phyloP scores from a whole-genome alignment of 2,797 vertebrate genomes.

The Corythornis leucogaster region DNA sequence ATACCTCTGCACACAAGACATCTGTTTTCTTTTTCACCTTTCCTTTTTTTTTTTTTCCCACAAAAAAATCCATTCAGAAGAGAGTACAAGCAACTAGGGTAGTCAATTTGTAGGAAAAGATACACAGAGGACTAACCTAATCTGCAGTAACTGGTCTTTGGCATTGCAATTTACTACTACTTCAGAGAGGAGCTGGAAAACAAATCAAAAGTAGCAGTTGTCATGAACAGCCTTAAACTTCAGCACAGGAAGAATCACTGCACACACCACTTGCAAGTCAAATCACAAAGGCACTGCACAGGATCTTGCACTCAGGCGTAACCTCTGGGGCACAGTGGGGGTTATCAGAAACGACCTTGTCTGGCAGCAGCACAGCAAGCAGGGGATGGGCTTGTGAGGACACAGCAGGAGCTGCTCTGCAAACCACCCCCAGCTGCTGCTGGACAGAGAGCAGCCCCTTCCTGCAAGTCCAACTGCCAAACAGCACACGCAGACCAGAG shows the following conservation, averaged over 20 bases:
- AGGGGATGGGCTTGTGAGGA: background rate
- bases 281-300: background rate
- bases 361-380: background rate
- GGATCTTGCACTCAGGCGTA: background rate
- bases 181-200: background rate
- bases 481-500: background rate
- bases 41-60: background rate
- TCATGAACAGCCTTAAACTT: background rate
- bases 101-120: background rate
- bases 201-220: background rate
- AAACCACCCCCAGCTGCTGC: background rate
- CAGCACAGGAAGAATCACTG: background rate
- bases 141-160: background rate
- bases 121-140: background rate
- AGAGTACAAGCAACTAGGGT: background rate
- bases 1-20: background rate
- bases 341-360: background rate
- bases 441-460: background rate
- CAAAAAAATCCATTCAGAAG: background rate
- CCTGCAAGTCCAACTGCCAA: background rate
- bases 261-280: background rate
- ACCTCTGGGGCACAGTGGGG: background rate
- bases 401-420: background rate
- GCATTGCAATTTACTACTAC: background rate
- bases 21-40: background rate